Conservation (phyloP, 2,113 vertebrate species). For the Nyctereutes procyonoides region DNA sequence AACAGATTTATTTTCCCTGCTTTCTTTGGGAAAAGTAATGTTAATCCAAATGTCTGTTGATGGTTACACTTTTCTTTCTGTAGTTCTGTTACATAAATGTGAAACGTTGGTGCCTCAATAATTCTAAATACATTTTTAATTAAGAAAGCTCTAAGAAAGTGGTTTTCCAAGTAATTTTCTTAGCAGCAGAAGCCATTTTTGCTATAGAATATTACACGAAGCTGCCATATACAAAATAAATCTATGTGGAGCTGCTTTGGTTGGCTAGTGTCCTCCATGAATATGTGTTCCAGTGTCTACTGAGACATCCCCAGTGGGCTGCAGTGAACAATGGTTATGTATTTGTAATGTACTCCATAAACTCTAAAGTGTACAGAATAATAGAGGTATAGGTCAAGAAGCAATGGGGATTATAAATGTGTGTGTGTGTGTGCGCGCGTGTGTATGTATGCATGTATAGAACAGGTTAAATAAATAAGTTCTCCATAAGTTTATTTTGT, state of each 20-base stretch:
- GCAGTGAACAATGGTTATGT: background rate
- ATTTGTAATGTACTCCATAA: conserved; percentile 19
- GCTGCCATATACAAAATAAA: background rate
- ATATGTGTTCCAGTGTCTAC: background rate
- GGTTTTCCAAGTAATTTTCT: background rate
- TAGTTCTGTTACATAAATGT: background rate
- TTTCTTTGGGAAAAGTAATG: background rate
- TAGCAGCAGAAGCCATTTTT: background rate
- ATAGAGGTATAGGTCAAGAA: background rate
- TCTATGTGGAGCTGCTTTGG: background rate
- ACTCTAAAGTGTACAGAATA: background rate
- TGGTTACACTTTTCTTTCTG: background rate
- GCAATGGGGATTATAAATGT: background rate
- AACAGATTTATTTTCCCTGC: background rate
- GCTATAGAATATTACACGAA: background rate
- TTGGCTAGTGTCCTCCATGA: background rate
- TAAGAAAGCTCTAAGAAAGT: background rate
- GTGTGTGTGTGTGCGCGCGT: background rate
- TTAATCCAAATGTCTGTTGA: background rate
- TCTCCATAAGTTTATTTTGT: conserved; percentile 57
- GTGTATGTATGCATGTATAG: background rate
- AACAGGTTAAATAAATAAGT: conserved; percentile 34
- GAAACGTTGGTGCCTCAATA: background rate
- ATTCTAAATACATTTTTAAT: conserved; percentile 12
- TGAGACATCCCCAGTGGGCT: background rate